A percentile compares a stretch with the other conserved stretches of the same genome.
These are phyloP conservation scores for Drosophila anomelani DNA, from an alignment of 2,888 invertebrate genomes.

Conservation along the genomic window DNA sequence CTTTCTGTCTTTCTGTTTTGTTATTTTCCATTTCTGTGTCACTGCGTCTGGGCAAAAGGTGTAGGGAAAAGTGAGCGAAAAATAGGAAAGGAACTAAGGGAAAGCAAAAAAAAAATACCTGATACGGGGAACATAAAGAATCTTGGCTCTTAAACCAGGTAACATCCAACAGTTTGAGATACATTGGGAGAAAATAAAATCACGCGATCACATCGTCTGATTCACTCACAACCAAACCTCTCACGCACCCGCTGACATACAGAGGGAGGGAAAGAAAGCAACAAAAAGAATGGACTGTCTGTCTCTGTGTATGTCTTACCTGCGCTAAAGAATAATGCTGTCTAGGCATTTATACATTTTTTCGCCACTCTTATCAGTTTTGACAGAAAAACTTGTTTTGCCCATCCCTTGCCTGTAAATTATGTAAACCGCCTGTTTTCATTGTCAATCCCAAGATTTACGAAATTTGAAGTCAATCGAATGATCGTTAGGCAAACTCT, in stretches of 20 bases:
- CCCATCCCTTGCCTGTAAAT: slow-evolving; percentile 18
- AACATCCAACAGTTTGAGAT: slow-evolving; percentile 52
- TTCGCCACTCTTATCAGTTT: slow-evolving; percentile 22
- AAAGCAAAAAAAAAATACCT: not conserved
- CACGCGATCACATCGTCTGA: slow-evolving; percentile 76
- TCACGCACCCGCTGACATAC: slow-evolving; percentile 20
- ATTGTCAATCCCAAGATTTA: not conserved
- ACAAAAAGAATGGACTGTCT: slow-evolving; percentile 10
- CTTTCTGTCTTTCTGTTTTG: not conserved
- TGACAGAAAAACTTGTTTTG: slow-evolving; percentile 4
- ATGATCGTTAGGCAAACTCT: slow-evolving; percentile 16
- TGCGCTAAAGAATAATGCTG: slow-evolving; percentile 16
- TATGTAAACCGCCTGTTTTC: not conserved
- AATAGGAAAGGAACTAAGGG: not conserved
- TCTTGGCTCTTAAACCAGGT: slow-evolving; percentile 10
- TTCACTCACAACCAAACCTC: slow-evolving; percentile 66
- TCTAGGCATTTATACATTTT: slow-evolving; percentile 17
- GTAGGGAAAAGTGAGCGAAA: not conserved
- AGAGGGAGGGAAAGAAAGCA: not conserved
- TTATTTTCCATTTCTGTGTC: slow-evolving; percentile 53
- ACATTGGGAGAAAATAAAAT: slow-evolving; percentile 54
- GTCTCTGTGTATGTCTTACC: not conserved
- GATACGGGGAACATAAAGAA: not conserved
- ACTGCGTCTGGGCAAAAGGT: slow-evolving; percentile 47
- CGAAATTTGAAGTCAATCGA: not conserved